These are phyloP conservation scores for Meteorus cinctellus DNA, from an alignment of 2,888 invertebrate species.

Conservation along the genomic window DNA sequence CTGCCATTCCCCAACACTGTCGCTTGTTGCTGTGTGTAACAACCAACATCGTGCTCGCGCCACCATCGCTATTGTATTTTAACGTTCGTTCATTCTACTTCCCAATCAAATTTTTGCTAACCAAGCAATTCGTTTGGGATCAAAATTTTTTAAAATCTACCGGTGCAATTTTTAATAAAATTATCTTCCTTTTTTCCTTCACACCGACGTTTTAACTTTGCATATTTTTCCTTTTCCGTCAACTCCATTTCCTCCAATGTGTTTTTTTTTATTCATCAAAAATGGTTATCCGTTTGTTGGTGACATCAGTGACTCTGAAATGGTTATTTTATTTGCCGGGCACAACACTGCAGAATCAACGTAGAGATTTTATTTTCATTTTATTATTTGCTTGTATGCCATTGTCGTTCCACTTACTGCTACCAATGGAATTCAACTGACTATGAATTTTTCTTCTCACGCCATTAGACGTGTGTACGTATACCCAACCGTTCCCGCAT, in stretches of 20 bases:
- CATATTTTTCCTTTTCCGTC: background rate
- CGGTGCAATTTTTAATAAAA: slow-evolving; percentile 7
- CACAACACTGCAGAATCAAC: slow-evolving; percentile 21
- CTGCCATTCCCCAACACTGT: slow-evolving; percentile 43
- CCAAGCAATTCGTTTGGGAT: slow-evolving; percentile 15
- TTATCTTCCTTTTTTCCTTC: background rate
- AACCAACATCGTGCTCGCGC: slow-evolving; percentile 44
- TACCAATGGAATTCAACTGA: slow-evolving; percentile 39
- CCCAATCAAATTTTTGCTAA: slow-evolving; percentile 12
- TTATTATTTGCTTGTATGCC: slow-evolving; percentile 22
- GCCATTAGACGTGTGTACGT: slow-evolving; percentile 32
- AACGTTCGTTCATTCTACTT: background rate
- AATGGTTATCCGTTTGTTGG: background rate
- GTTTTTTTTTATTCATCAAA: background rate
- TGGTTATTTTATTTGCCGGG: slow-evolving; percentile 4
- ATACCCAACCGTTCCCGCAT: slow-evolving; percentile 26
- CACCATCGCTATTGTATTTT: slow-evolving; percentile 4
- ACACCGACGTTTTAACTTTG: background rate
- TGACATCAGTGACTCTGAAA: slow-evolving; percentile 17
- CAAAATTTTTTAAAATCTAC: background rate
- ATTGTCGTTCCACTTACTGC: slow-evolving; percentile 37
- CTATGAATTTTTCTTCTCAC: slow-evolving; percentile 41
- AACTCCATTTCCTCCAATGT: background rate
- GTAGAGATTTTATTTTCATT: slow-evolving; percentile 26
- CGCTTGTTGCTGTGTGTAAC: slow-evolving; percentile 55